phyloP scores from a whole-genome alignment of 2,888 invertebrate species.

The Volucella inanis region DNA sequence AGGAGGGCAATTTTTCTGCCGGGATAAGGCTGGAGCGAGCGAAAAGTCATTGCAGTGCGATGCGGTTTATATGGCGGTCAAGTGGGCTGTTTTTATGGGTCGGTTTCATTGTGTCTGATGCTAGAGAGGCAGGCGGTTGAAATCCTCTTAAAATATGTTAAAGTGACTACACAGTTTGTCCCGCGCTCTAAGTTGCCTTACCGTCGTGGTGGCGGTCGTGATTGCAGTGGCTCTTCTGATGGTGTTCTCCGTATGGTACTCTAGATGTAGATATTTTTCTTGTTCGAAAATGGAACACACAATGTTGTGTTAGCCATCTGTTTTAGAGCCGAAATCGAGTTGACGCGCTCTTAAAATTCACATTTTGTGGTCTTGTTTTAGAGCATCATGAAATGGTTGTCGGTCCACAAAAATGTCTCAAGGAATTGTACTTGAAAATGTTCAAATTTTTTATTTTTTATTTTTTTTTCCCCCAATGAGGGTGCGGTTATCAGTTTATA shows the following conservation, averaged over 20 bases:
- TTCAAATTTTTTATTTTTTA: background rate
- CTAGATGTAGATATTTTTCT: background rate
- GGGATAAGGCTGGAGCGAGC: no score
- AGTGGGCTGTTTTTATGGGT: slow-evolving; percentile 71
- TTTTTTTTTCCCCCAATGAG: slow-evolving; percentile 9
- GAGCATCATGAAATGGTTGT: slow-evolving; percentile 21
- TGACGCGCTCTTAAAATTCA: slow-evolving; percentile 44
- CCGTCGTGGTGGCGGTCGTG: slow-evolving; percentile 22
- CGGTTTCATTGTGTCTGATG: slow-evolving; percentile 65
- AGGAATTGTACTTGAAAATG: slow-evolving; percentile 60
- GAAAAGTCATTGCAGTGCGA: background rate
- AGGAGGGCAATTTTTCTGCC: background rate
- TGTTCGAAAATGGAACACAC: slow-evolving; percentile 40
- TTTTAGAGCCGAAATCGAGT: slow-evolving; percentile 40
- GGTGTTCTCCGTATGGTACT: no score
- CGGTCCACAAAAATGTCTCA: slow-evolving; percentile 24
- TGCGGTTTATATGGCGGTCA: slow-evolving; percentile 69
- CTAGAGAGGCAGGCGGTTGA: slow-evolving; percentile 51
- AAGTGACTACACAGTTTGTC: slow-evolving; percentile 55
- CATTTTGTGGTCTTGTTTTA: slow-evolving; percentile 36
- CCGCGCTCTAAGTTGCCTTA: slow-evolving; percentile 40
- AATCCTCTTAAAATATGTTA: slow-evolving; percentile 62
- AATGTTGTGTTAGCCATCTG: slow-evolving; percentile 72
- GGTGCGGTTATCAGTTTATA: slow-evolving; percentile 42
- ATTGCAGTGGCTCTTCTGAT: no score